Evolutionary conservation across 2,888 invertebrate genomes (phyloP).

Genomic region (Metalampra italica): DNA sequence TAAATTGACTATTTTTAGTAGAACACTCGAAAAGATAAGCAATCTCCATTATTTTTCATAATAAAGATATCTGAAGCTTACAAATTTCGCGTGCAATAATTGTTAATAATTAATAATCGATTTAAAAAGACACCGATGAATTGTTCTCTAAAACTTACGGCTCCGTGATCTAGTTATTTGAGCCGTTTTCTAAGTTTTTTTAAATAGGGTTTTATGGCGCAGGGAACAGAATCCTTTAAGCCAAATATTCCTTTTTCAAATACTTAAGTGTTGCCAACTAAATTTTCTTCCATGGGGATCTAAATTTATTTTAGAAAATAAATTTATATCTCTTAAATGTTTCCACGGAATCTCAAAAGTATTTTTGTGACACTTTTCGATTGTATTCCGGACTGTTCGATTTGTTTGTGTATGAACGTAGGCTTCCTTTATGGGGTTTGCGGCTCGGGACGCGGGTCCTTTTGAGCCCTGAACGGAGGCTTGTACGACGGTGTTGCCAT

Average conservation of each 20-base stretch:
- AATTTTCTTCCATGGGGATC: slow-evolving; percentile 14
- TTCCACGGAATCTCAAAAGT: slow-evolving; percentile 29
- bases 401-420: neutral
- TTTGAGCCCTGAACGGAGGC: neutral
- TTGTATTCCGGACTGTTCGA: slow-evolving; percentile 18
- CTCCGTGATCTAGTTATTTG: neutral
- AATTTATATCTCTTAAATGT: neutral
- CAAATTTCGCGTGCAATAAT: neutral
- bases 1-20: slow-evolving; percentile 8
- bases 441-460: neutral
- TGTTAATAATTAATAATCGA: neutral
- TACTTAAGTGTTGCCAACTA: slow-evolving; percentile 18
- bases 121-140: neutral
- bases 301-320: slow-evolving; percentile 5
- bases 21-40: neutral
- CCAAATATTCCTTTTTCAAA: neutral
- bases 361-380: slow-evolving; percentile 29
- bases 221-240: too few species aligned
- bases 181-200: neutral
- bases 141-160: neutral
- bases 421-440: neutral
- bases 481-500: slow-evolving; percentile 20
- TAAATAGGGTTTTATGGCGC: too few species aligned
- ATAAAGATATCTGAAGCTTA: neutral
- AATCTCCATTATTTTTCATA: neutral